Evolutionary conservation across 2,888 invertebrate genomes (phyloP), one percentile per base, ranked within the genome.

Genomic region (Deilephila porcellus): DNA sequence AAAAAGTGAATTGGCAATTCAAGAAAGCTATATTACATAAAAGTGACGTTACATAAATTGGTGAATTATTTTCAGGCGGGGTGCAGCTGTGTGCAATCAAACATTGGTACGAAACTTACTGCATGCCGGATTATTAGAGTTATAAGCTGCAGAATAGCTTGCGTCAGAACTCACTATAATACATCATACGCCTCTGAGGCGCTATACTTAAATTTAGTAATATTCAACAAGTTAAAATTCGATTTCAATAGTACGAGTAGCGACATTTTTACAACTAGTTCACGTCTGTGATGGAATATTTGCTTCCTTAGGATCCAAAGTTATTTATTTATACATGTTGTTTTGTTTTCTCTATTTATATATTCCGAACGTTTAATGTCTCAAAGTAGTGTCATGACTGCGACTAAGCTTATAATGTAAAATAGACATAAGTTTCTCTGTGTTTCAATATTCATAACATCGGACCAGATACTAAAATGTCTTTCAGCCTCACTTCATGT

Each of bases 21-120:
- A 45, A 11, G 45, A 14, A 45, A 45, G 14, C 4, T 45, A 2
- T 45, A 1, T 29, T 20, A 25, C 2, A 20, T 4, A 1, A 32
- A n/a, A 11, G 34, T 32, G 32, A 34, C 32, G 19, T 62, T n/a
- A n/a, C n/a, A n/a, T n/a, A n/a, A 34, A 29, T 17, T 29, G 25
- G 20, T 29, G 29, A 25, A 60, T 29, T n/a, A 59, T 73, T 83
- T 84, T 4, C 80, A 87, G 87, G 85, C 87, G 81, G 80, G 86
- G 85, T 83, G 89, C 93, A 93, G 93, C 85, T 90, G 93, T 93
- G 94, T 93, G 94, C 94, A 94, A 25, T 91, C 86, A 85, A 91
- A 91, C 81, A 86, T 83, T 88, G 92, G 89, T 90, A 90, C 86
- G 90, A 82, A 91, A 90, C 86, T 90, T 91, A 89, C 89, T 89